Evolutionary conservation across 2,888 invertebrate species (phyloP), one percentile per base, ranked within the genome.

Genomic region (Cephus spinipes): DNA sequence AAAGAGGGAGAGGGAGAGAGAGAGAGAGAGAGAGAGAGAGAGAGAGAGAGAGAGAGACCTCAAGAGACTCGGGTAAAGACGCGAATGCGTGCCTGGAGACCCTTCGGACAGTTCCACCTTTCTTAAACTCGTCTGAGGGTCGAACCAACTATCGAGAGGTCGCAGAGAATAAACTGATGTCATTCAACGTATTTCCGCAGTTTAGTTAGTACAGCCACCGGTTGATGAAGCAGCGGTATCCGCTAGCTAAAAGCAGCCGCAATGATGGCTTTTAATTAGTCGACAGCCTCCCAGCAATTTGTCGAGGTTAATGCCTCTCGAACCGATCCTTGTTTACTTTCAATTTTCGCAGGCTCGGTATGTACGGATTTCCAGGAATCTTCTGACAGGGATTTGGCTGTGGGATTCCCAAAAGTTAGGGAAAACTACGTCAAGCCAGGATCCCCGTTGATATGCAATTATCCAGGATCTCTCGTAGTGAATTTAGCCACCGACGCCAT

Each of bases 1-100:
- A 9, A 79, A 81, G 83, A 80, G 82, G 83, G 81, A 81, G 80
- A 34, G 34, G 9, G 76, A 77, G 81, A 83, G 83, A 78, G 75
- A 75, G 82, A 75, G 79, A 74, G 73, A 79, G 79, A 80, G 68
- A 23, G 11, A 69, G 40, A 77, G 75, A 73, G 75, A n/a, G 32
- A 55, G 68, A 73, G 33, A 36, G 69, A 55, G 69, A 40, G 30
- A 35, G 32, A 69, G 74, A 71, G 77, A 73, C 69, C 40, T 33
- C 73, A 68, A 69, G 74, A 40, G 74, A 68, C 34, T 68, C 23
- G 9, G 1, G 9, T 23, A 55, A 55, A 23, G 55, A 55, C 23
- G 55, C 55, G 23, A 55, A 23, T 55, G 55, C 55, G 55, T 55
- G 55, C 23, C 55, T 9, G 55, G 23, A 55, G 55, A 55, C 55